Evolutionary conservation across 1,140 invertebrate genomes (phyloP), one percentile per base, ranked within the genome.

Genomic region (Pachyrhynchus sulphureomaculatus): DNA sequence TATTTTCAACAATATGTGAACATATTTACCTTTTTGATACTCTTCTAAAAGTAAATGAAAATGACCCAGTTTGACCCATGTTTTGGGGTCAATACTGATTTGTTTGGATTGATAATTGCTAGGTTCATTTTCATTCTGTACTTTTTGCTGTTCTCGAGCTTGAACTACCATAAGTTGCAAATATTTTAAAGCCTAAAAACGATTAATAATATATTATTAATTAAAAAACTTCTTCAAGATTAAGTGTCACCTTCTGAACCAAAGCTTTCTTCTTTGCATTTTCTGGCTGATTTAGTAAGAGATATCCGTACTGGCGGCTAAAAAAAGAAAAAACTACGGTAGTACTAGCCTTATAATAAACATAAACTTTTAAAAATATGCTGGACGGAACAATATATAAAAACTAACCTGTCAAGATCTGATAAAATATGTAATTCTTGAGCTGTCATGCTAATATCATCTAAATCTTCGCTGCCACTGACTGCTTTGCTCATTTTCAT

Each of bases 51-150:
- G 79, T 4, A 97, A 82, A 79, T 96, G 91, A 72, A 96, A 92
- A 81, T 98, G 94, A 1, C 95, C 95, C 21, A 98, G 78, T 80
- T 95, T 95, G 70, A 93, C 95, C 74, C 91, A 96, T 9, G 93
- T 93, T 75, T 92, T 91, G 0, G 91, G 87, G 78, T 95, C 91
- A 49, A 95, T 90, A 67, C 85, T 87, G 49, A 90, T 89, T 47
- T 85, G 85, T 68, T 87, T 85, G 37, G 78, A 73, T 47, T 72
- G 62, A 62, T 61, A 45, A 57, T 63, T 56, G 13, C 59, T 75
- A 64, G 62, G 64, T 12, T 83, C 80, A 57, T 80, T 79, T 62
- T 79, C 78, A 65, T 77, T 72, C 72, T 83, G 82, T 26, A 72
- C 73, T 47, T 80, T 80, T 63, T 82, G 81, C 64, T 84, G 79